phyloP scores from a whole-genome alignment of 2,797 vertebrate species.

The Delichon dasypus region DNA sequence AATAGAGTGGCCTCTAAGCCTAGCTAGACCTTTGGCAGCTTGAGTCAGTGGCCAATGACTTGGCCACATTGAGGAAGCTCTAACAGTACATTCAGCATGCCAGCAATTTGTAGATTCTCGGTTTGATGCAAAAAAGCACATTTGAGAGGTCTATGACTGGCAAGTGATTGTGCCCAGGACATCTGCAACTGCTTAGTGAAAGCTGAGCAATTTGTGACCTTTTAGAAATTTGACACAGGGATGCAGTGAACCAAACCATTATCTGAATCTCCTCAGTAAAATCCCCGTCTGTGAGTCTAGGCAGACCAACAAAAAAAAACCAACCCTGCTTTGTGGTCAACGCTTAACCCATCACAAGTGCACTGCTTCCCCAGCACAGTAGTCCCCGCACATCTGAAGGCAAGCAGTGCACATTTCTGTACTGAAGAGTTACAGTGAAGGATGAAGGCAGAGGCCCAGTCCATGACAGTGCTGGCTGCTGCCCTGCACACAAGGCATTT shows the following conservation, averaged over 20 bases:
- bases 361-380: not conserved
- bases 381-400: not conserved
- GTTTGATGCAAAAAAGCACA: not conserved
- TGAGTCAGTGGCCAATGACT: not conserved
- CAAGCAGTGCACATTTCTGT: not conserved
- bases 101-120: not conserved
- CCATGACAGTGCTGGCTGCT: not conserved
- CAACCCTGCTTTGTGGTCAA: not conserved
- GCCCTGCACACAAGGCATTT: not conserved
- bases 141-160: not conserved
- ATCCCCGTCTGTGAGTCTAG: not conserved
- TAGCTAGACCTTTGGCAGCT: not conserved
- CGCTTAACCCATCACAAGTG: not conserved
- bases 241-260: not conserved
- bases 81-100: not conserved
- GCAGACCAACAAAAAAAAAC: not conserved
- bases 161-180: not conserved
- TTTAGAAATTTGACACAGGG: not conserved
- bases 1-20: not conserved
- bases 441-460: not conserved
- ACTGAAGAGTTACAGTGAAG: not conserved
- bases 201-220: not conserved
- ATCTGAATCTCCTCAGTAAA: not conserved
- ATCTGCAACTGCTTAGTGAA: not conserved
- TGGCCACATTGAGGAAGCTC: not conserved